Evolutionary conservation across 2,797 vertebrate species (phyloP).

Genomic region (Euthynnus affinis): DNA sequence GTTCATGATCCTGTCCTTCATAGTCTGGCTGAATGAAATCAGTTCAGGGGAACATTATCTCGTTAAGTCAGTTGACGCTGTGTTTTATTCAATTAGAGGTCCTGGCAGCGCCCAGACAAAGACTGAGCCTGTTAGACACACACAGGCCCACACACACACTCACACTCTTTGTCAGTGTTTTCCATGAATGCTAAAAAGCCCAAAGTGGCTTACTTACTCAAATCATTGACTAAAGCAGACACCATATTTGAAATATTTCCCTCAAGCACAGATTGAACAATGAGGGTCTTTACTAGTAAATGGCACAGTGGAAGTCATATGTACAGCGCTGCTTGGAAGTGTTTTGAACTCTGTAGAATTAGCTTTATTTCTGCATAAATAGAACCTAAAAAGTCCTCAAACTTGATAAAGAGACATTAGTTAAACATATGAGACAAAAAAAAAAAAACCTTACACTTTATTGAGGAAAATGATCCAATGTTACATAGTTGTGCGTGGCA

Average conservation of each 20-base stretch:
- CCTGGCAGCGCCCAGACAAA: slow-evolving; percentile 56
- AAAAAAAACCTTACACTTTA: no score
- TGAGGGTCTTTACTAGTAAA: not conserved
- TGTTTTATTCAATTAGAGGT: slow-evolving; percentile 54
- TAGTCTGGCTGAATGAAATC: slow-evolving; percentile 44
- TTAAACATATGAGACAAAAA: no score
- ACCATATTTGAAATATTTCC: not conserved
- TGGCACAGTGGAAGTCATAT: accelerated
- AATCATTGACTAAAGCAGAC: not conserved
- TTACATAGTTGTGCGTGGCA: no score
- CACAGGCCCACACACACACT: slow-evolving; percentile 7
- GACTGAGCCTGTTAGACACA: slow-evolving; percentile 54
- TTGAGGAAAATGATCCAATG: no score
- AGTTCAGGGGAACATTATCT: slow-evolving; percentile 66
- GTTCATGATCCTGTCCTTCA: not conserved
- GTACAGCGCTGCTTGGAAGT: no score
- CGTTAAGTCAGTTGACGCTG: slow-evolving; percentile 63
- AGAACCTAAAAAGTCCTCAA: no score
- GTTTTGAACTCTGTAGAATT: no score
- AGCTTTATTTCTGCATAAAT: no score
- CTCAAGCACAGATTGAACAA: not conserved
- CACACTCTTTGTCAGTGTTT: not conserved
- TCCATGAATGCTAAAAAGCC: slow-evolving; percentile 3
- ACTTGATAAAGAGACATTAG: no score
- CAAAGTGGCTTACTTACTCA: not conserved